These are phyloP conservation scores for Augochlora pura DNA, from an alignment of 1,140 invertebrate genomes.

Conservation along the genomic window DNA sequence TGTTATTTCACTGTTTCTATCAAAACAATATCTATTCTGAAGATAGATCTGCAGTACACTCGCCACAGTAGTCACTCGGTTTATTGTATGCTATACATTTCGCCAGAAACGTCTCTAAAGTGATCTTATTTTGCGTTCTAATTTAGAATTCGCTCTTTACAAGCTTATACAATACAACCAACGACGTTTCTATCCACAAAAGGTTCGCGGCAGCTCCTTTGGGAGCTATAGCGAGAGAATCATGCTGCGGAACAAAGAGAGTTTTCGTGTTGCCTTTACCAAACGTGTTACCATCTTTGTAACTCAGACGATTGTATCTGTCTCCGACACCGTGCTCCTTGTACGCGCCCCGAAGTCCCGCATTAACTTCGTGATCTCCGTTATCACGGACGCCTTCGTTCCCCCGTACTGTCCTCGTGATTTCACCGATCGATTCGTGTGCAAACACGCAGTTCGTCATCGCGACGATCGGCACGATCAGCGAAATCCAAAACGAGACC, in stretches of 20 bases:
- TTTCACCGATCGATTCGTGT: background rate
- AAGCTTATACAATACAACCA: no score
- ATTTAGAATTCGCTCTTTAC: no score
- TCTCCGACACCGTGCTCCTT: constrained; percentile 6
- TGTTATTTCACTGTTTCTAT: no score
- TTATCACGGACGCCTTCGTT: constrained; percentile 25
- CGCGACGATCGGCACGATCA: constrained; percentile 18
- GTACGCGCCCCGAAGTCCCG: constrained; percentile 15
- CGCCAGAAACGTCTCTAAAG: no score
- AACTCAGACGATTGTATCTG: background rate
- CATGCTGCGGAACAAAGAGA: background rate
- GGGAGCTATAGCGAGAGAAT: no score
- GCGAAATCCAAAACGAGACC: constrained; percentile 1
- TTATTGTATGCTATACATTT: no score
- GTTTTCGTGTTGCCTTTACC: background rate
- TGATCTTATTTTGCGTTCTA: no score
- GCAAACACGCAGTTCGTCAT: constrained; percentile 8
- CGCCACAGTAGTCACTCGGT: no score
- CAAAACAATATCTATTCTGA: no score
- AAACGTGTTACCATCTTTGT: constrained; percentile 15
- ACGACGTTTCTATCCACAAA: no score
- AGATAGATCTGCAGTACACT: no score
- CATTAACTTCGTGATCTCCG: constrained; percentile 35
- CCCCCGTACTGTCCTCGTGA: constrained; percentile 12
- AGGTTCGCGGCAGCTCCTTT: no score